Percentiles rank a stretch among this genome's conserved stretches.
Conservation (phyloP, 2,113 vertebrate species). For the Proteles cristata region DNA sequence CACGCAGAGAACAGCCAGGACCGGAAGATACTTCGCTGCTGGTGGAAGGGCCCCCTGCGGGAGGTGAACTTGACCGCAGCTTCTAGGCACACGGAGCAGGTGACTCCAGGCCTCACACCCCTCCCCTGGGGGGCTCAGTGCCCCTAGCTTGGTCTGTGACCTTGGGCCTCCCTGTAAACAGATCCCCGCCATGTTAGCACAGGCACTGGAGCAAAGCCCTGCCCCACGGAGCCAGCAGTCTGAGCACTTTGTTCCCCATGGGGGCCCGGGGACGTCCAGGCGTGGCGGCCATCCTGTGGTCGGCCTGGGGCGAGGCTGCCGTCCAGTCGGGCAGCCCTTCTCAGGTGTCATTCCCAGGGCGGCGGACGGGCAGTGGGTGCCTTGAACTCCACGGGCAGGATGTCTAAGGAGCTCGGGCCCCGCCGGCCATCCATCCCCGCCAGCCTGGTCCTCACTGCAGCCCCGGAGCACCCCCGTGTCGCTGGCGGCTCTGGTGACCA, state of each 20-base stretch:
- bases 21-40: slow-evolving; percentile 86
- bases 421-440: neutral
- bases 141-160: neutral
- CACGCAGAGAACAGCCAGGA: slow-evolving; percentile 84
- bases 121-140: neutral
- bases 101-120: neutral
- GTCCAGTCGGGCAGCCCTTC: neutral
- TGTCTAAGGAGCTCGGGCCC: neutral
- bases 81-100: slow-evolving; percentile 84
- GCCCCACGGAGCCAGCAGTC: neutral
- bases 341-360: rapidly evolving
- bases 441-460: slow-evolving; percentile 40
- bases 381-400: too few relatives aligned
- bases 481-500: slow-evolving; percentile 81
- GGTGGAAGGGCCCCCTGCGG: slow-evolving; percentile 83
- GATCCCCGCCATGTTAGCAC: neutral
- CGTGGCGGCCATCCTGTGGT: rapidly evolving
- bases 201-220: neutral
- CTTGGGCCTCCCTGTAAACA: neutral
- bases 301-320: too few relatives aligned
- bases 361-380: rapidly evolving
- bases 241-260: rapidly evolving
- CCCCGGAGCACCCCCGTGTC: slow-evolving; percentile 85
- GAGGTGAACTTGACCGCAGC: slow-evolving; percentile 88
- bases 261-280: neutral